Percentiles rank a stretch among this genome's conserved stretches.
Conservation (phyloP, 2,113 vertebrate species). For the Calidris pugnax region DNA sequence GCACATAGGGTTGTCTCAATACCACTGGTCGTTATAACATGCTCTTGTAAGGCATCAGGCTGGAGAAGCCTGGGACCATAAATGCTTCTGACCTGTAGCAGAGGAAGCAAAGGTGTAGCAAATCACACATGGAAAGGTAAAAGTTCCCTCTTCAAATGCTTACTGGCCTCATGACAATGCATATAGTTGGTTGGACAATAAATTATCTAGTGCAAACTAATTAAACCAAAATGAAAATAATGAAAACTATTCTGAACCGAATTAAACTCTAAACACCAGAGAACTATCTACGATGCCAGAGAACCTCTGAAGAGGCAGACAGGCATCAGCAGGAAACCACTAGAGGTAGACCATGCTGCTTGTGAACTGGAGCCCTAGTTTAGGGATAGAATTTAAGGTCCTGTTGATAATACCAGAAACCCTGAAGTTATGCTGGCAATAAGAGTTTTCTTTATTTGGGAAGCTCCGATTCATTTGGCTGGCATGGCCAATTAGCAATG, state of each 20-base stretch:
- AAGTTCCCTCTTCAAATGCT: background rate
- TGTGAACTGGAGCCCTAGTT: background rate
- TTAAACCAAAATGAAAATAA: background rate
- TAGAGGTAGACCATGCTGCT: background rate
- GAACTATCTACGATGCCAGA: background rate
- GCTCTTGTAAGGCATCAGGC: background rate
- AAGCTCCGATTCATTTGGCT: background rate
- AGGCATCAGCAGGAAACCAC: background rate
- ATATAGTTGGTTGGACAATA: background rate
- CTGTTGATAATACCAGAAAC: background rate
- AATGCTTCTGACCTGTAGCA: background rate
- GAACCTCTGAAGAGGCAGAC: background rate
- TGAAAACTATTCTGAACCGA: background rate
- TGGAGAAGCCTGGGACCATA: background rate
- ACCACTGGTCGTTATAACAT: background rate
- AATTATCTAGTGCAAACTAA: background rate
- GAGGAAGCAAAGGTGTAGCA: background rate
- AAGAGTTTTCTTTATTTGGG: background rate
- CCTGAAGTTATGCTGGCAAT: background rate
- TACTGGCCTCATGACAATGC: background rate
- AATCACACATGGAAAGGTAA: background rate
- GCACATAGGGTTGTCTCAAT: background rate
- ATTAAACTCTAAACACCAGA: background rate
- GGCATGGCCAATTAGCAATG: background rate
- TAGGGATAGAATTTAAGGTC: background rate